These are phyloP conservation scores for Parauchenoglanis punctatus DNA, from an alignment of 2,797 vertebrate species.

Conservation along the genomic window DNA sequence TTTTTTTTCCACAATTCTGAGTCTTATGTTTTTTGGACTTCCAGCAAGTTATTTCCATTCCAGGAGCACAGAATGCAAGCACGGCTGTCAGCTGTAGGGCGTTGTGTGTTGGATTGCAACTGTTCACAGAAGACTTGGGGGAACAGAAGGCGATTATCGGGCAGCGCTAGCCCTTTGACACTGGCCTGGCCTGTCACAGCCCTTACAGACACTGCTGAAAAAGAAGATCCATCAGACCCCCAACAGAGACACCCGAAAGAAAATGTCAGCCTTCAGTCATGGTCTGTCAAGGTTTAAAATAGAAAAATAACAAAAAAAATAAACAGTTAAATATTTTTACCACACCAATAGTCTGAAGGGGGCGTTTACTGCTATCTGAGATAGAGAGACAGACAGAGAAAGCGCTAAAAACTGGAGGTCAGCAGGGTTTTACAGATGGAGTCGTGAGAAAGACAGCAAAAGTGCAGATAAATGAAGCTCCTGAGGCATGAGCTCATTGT, in stretches of 20 bases:
- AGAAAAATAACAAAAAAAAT: not conserved
- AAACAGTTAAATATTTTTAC: not conserved
- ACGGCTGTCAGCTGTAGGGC: not conserved
- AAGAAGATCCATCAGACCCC: not conserved
- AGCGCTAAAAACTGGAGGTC: constrained; percentile 8
- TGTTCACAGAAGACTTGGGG: constrained; percentile 13
- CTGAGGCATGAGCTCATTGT: constrained; percentile 32
- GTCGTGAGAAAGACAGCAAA: constrained; percentile 22
- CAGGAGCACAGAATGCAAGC: constrained; percentile 21
- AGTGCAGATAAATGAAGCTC: constrained; percentile 31
- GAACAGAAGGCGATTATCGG: constrained; percentile 28
- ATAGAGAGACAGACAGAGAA: not conserved
- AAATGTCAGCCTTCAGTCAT: constrained; percentile 18
- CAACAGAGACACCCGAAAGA: constrained; percentile 18
- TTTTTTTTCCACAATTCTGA: not conserved
- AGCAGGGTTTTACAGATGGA: constrained; percentile 6
- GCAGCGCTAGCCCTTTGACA: not conserved
- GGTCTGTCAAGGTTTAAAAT: constrained; percentile 3
- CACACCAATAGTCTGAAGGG: not conserved
- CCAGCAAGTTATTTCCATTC: not conserved
- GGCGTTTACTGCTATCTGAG: not conserved
- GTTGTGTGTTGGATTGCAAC: constrained; percentile 3
- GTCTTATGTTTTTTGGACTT: not conserved
- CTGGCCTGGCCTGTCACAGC: constrained; percentile 16
- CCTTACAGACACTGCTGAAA: not conserved